These are phyloP conservation scores for Trachelipus rathkii DNA, from an alignment of 1,140 invertebrate species.

Conservation along the genomic window DNA sequence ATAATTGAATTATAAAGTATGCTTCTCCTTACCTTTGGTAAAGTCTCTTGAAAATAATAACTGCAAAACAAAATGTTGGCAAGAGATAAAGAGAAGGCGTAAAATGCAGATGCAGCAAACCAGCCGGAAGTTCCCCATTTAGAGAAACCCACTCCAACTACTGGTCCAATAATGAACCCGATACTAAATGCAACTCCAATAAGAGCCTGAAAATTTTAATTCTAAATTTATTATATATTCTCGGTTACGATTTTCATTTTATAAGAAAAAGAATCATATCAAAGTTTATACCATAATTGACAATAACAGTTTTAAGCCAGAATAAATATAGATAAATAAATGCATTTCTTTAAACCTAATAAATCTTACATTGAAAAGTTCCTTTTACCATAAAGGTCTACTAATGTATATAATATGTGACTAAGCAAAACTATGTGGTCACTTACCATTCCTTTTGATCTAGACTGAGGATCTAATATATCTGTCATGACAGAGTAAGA, in stretches of 20 bases:
- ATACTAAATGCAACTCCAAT: conserved; percentile 96
- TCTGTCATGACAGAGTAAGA: conserved; percentile 94
- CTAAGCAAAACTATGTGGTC: background rate
- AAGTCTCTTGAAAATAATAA: conserved; percentile 77
- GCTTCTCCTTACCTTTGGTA: conserved; percentile 63
- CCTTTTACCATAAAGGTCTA: too few relatives aligned
- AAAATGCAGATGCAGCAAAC: conserved; percentile 77
- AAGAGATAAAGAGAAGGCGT: conserved; percentile 73
- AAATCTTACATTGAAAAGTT: too few relatives aligned
- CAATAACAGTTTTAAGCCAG: too few relatives aligned
- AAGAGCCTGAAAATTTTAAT: conserved; percentile 58
- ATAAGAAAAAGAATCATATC: too few relatives aligned
- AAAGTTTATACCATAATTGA: too few relatives aligned
- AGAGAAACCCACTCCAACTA: conserved; percentile 89
- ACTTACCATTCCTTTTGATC: conserved; percentile 80
- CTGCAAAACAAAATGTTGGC: conserved; percentile 73
- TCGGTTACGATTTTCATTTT: too few relatives aligned
- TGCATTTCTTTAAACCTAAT: too few relatives aligned
- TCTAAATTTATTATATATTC: too few relatives aligned
- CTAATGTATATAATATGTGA: too few relatives aligned
- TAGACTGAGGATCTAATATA: conserved; percentile 70
- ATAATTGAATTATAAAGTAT: too few relatives aligned
- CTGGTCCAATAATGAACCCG: conserved; percentile 91
- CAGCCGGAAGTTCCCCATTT: conserved; percentile 66
- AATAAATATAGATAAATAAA: too few relatives aligned